These are phyloP conservation scores for Lepilemur ruficaudatus DNA, from an alignment of 2,797 vertebrate genomes.

Conservation along the genomic window DNA sequence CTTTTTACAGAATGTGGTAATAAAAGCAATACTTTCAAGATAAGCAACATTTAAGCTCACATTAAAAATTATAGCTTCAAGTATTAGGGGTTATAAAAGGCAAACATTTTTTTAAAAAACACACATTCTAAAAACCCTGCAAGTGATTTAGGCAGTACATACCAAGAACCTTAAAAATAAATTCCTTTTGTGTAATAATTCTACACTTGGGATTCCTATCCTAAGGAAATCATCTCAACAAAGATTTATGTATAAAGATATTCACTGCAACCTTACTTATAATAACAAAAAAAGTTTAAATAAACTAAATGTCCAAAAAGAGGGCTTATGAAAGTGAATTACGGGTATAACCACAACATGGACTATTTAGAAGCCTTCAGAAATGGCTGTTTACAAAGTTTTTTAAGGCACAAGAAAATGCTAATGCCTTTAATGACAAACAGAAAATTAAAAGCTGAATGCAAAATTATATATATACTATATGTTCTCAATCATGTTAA, in stretches of 20 bases:
- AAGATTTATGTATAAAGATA: conserved; percentile 33
- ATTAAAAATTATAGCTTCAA: conserved; percentile 41
- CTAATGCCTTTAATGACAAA: conserved; percentile 39
- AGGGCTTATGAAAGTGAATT: conserved; percentile 42
- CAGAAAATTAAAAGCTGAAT: conserved; percentile 44
- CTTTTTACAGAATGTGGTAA: background rate
- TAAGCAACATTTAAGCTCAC: conserved; percentile 38
- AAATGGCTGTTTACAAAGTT: conserved; percentile 39
- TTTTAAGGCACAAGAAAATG: conserved; percentile 44
- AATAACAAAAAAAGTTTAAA: conserved; percentile 19
- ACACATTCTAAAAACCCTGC: background rate
- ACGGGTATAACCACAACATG: background rate
- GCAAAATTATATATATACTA: background rate
- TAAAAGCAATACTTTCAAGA: conserved; percentile 34
- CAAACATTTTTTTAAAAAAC: background rate
- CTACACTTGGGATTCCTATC: background rate
- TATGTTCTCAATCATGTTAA: conserved; percentile 1
- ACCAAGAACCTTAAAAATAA: conserved; percentile 14
- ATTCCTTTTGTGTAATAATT: background rate
- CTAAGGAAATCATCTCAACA: conserved; percentile 22
- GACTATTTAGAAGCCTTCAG: conserved; percentile 24
- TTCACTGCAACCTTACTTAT: conserved; percentile 40
- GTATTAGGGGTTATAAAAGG: background rate
- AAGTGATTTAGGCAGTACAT: background rate
- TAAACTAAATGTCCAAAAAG: conserved; percentile 30